Evolutionary conservation across 2,797 vertebrate species (phyloP), one percentile per base, ranked within the genome.

Genomic region (Taenioides sp.): DNA sequence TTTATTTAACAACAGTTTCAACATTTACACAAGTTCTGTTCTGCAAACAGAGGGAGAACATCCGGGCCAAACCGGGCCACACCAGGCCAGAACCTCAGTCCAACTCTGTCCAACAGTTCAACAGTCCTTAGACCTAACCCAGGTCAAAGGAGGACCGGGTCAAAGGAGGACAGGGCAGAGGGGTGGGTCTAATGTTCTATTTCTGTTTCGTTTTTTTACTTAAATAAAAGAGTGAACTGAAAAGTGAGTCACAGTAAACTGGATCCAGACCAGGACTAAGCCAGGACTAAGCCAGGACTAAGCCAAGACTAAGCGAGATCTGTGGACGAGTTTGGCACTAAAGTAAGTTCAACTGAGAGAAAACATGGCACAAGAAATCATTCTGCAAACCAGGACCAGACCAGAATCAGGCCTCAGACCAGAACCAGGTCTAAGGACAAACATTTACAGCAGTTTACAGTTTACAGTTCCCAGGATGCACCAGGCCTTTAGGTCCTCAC

Each of bases 11-110:
- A 72, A 65, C 67, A 43, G 23, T 50, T 65, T 65, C 28, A 62
- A 65, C 64, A 65, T 47, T 65, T 65, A 23, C 64, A 65, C 52
- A 22, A 31, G n/a, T 40, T 97, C 97, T 97, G 95, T 96, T 95
- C 96, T 97, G 96, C 96, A 98, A 98, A 98, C 96, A 97, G 97
- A 97, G 95, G 89, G 86, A 84, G 89, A 86, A 86, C 60, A 62
- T 16, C 62, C 62, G 1, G 59, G 59, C 14, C 27, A 18, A 43
- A 61, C 23, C 5, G 23, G 61, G 37, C 16, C 61, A 37, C 34
- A 27, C 58, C 27, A 1, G 34, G 37, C 16, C 60, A 37, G 62
- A 23, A 23, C 37, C 62, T 3, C 20, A 64, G 61, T 64, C 61
- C 61, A 43, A 64, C 34, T 22, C 34, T 23, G 61, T 64, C 34